Evolutionary conservation across 2,797 vertebrate species (phyloP), one percentile per base, ranked within the genome.

Genomic region (Chrysocyon brachyurus): DNA sequence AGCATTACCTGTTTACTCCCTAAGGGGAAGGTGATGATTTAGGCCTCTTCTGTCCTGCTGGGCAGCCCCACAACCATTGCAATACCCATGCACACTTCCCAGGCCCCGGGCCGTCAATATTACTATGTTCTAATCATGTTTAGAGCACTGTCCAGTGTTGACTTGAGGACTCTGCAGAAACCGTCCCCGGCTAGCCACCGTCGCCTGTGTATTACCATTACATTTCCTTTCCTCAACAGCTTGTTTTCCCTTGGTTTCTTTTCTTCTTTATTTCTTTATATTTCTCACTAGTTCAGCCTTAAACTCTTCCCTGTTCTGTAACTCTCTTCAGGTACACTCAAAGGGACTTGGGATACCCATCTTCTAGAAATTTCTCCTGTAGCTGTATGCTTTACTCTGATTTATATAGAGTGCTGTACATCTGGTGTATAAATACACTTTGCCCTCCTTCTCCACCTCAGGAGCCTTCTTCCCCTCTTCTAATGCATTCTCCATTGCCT

Each of bases 41-140:
- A 72, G 28, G 14, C 15, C 40, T 64, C 33, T 73, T 46, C 21
- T 12, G 16, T 22, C 56, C 59, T 72, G 21, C 56, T 61, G 66
- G 22, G 21, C 49, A 61, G 36, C 54, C 66, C 54, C 52, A 49
- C 61, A 31, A 12, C 77, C 26, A 3, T 56, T 5, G 19, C 19
- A 0, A 3, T 46, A 24, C 52, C 89, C 14, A 11, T 10, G 54
- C 46, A 21, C 77, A 3, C 22, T 85, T 19, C 36, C 52, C 24
- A 21, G n/a, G 36, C 16, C 33, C 49, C 1, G 4, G 24, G 33
- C 63, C 22, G 0, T 56, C 61, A 3, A 1, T 4, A 12, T 46
- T 21, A 57, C 75, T 36, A 19, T 33, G 56, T 22, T 59, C 46
- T 31, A 59, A 21, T 46, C 36, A 28, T 15, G 19, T 52, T 57